Evolutionary conservation across 2,113 vertebrate genomes (phyloP).

Genomic region (Thalassarche chlororhynchos): DNA sequence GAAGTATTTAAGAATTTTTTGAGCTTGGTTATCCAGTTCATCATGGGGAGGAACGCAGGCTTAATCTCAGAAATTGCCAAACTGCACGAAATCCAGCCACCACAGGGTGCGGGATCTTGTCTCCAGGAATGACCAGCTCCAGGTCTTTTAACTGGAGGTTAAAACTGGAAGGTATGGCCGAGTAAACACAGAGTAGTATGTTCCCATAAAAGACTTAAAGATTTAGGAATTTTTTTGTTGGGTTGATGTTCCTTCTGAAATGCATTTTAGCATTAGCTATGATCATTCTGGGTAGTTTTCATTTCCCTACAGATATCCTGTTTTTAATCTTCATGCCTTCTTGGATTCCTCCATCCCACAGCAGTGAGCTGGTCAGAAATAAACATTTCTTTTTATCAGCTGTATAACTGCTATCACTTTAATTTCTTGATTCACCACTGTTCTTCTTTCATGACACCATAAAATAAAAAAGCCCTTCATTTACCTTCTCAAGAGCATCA

Average conservation of each 20-base stretch:
- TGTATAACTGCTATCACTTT: not conserved
- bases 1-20: not conserved
- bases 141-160: not conserved
- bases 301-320: not conserved
- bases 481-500: not conserved
- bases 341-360: not conserved
- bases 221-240: not conserved
- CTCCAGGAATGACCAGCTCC: not conserved
- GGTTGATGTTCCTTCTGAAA: not conserved
- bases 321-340: not conserved
- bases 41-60: not conserved
- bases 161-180: not conserved
- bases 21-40: not conserved
- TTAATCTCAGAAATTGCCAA: not conserved
- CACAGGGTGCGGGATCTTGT: not conserved
- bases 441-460: not conserved
- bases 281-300: not conserved
- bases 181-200: not conserved
- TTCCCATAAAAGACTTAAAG: not conserved
- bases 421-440: not conserved
- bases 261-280: not conserved
- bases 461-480: not conserved
- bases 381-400: not conserved
- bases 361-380: not conserved
- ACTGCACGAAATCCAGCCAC: not conserved